These are phyloP conservation scores for Cyphomyrus plagiostoma DNA, from an alignment of 2,113 vertebrate species.

Conservation along the genomic window DNA sequence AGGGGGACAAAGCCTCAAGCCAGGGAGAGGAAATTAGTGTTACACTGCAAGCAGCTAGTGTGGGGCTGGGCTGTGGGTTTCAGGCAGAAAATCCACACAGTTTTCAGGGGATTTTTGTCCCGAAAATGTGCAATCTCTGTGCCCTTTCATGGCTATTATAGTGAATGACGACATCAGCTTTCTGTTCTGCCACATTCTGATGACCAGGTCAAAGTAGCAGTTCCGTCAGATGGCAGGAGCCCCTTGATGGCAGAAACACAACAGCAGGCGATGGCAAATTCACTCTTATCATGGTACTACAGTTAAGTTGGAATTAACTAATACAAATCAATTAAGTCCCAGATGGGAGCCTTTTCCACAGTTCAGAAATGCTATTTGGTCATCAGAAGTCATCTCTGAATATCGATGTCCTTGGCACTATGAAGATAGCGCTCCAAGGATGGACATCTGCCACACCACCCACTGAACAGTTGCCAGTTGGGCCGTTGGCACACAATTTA, in stretches of 20 bases:
- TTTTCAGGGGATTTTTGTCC: background rate
- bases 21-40: background rate
- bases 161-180: background rate
- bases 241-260: background rate
- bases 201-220: background rate
- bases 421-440: background rate
- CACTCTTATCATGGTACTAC: background rate
- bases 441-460: background rate
- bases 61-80: background rate
- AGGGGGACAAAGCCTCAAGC: background rate
- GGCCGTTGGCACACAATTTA: background rate
- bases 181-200: background rate
- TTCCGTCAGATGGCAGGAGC: background rate
- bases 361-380: background rate
- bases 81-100: background rate
- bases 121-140: slow-evolving; percentile 1
- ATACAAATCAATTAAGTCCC: background rate
- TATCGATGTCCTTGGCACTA: background rate
- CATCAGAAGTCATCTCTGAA: background rate
- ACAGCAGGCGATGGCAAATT: background rate
- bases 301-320: background rate
- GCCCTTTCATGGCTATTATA: background rate
- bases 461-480: background rate
- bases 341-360: background rate
- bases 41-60: background rate